phyloP scores from a whole-genome alignment of 2,797 vertebrate genomes.

The Coregonus ussuriensis region DNA sequence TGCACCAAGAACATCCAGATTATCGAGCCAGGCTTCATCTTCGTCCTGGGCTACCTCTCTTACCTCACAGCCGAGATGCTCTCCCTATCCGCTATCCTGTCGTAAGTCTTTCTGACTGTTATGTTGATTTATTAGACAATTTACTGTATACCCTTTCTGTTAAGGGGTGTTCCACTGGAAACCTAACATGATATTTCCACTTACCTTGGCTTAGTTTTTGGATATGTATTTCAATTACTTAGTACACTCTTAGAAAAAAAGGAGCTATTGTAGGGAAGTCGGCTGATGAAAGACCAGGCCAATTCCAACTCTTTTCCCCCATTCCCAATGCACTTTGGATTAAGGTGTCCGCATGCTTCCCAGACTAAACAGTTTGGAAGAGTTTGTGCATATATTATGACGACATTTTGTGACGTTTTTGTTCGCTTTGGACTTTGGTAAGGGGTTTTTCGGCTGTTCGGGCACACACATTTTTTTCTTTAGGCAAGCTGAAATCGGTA shows the following conservation, averaged over 20 bases:
- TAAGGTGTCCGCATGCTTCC: no score
- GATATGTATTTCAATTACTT: background rate
- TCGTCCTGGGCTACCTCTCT: conserved; percentile 90
- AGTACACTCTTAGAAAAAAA: background rate
- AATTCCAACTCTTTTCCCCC: no score
- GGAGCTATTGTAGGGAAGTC: no score
- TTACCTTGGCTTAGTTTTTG: background rate
- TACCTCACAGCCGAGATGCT: conserved; percentile 98
- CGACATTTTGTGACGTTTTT: no score
- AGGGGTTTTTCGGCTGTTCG: no score
- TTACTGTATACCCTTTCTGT: background rate
- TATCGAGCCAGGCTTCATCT: conserved; percentile 95
- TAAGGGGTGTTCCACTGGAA: background rate
- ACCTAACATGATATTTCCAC: background rate
- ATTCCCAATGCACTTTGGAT: no score
- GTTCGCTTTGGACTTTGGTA: no score
- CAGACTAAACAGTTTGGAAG: no score
- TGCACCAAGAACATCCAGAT: conserved; percentile 92
- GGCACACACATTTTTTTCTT: no score
- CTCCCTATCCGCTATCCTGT: conserved; percentile 92
- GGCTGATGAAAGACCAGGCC: no score
- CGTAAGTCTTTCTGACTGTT: conserved; percentile 78
- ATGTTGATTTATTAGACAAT: background rate
- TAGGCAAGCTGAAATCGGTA: no score
- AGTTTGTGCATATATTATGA: no score